Percentiles rank a stretch among this genome's conserved stretches.
phyloP scores from a whole-genome alignment of 2,888 invertebrate species.

The Strigamia transsilvanica region DNA sequence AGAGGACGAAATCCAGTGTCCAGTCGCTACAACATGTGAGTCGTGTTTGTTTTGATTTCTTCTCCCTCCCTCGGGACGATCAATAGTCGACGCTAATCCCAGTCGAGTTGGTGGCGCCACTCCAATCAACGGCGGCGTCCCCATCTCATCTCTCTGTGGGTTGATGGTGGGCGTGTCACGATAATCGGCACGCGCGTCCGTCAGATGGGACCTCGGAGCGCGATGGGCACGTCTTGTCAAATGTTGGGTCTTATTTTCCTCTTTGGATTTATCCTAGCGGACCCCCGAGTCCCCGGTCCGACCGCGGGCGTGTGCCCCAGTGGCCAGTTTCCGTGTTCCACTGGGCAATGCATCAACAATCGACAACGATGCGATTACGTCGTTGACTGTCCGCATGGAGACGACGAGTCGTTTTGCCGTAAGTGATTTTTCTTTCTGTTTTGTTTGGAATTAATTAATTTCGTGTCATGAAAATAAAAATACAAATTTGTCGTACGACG shows the following conservation, averaged over 20 bases:
- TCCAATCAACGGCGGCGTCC: constrained; percentile 48
- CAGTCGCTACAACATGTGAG: not conserved
- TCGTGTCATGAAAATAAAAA: constrained; percentile 22
- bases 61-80: constrained; percentile 36
- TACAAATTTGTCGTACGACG: not conserved
- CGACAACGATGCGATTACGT: constrained; percentile 66
- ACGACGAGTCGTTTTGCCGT: constrained; percentile 74
- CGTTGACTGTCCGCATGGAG: constrained; percentile 72
- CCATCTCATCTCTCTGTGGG: constrained; percentile 35
- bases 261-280: constrained; percentile 1
- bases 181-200: constrained; percentile 56
- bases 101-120: constrained; percentile 44
- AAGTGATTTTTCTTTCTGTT: constrained; percentile 57
- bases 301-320: not conserved
- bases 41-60: constrained; percentile 30
- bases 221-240: constrained; percentile 20
- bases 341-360: constrained; percentile 63
- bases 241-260: constrained; percentile 21
- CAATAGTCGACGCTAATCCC: constrained; percentile 38
- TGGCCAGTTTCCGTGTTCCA: constrained; percentile 61
- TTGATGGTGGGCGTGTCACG: constrained; percentile 53
- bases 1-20: constrained; percentile 71
- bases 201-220: constrained; percentile 35
- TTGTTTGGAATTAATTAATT: constrained; percentile 26
- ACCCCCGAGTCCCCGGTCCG: not conserved